Conservation (phyloP, 2,888 invertebrate genomes). For the Aporophyla lueneburgensis region DNA sequence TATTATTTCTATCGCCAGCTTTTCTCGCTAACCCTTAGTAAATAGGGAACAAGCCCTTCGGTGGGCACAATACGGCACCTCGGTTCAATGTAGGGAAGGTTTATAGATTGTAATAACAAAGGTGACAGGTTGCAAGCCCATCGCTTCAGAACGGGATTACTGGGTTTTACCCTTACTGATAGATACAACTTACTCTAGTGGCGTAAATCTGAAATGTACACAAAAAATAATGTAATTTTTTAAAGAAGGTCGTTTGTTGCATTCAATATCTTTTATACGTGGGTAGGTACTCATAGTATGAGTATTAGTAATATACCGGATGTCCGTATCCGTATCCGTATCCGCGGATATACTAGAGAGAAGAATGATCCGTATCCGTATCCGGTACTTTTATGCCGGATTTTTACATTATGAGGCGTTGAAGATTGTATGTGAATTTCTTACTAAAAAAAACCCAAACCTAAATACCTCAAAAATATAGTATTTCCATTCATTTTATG, state of each 20-base stretch:
- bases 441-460: no score
- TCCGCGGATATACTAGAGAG: no score
- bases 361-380: no score
- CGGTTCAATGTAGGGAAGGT: slow-evolving; percentile 42
- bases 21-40: slow-evolving; percentile 21
- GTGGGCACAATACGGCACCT: slow-evolving; percentile 45
- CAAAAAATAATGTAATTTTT: not conserved
- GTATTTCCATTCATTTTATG: not conserved
- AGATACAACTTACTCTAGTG: slow-evolving; percentile 2
- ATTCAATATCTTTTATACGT: not conserved
- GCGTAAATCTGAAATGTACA: not conserved
- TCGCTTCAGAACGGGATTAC: slow-evolving; percentile 46
- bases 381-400: no score
- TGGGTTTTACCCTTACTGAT: slow-evolving; percentile 24
- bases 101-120: slow-evolving; percentile 65
- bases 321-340: no score
- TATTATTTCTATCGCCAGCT: slow-evolving; percentile 20
- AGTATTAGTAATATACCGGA: no score
- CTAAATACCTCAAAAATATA: no score
- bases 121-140: slow-evolving; percentile 59
- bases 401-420: not conserved
- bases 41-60: slow-evolving; percentile 25
- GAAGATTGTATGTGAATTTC: not conserved
- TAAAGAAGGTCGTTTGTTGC: not conserved
- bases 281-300: not conserved